Conservation (phyloP, 2,113 vertebrate species). For the Xiphophorus couchianus region DNA sequence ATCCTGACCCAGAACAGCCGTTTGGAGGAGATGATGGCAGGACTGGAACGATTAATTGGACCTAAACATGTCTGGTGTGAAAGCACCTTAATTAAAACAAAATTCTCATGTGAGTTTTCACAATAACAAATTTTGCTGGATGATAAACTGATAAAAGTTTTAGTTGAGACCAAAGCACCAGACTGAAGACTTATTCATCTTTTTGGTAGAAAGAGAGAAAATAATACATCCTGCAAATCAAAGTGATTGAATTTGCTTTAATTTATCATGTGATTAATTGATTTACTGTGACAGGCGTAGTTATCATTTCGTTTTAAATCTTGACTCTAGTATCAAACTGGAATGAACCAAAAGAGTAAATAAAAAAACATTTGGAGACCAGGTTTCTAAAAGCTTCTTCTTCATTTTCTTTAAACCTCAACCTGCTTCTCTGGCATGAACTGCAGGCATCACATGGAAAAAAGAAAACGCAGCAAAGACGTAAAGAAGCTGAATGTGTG, state of each 20-base stretch:
- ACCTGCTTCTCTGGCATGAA: not conserved
- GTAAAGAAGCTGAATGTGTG: not conserved
- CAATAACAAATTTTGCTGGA: too few species aligned
- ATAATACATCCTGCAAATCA: too few species aligned
- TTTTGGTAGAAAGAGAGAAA: too few species aligned
- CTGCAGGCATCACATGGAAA: not conserved
- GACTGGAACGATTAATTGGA: not conserved
- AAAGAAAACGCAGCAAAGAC: not conserved
- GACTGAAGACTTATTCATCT: too few species aligned
- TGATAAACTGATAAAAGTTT: too few species aligned
- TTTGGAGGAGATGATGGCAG: not conserved
- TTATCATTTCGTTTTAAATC: not conserved
- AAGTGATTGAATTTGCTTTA: too few species aligned
- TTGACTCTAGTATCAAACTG: not conserved
- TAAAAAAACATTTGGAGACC: not conserved
- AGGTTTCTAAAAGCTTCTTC: constrained; percentile 40
- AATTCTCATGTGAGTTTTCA: too few species aligned
- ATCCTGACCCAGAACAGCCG: not conserved
- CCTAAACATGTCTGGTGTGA: too few species aligned
- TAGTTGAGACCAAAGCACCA: too few species aligned
- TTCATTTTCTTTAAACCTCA: not conserved
- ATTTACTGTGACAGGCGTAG: too few species aligned
- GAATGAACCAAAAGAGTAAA: not conserved
- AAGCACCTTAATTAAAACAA: too few species aligned
- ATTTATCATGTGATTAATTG: too few species aligned